Base-by-base conservation (phyloP, 2,888 invertebrate species). In the Epinotia ramella region DNA sequence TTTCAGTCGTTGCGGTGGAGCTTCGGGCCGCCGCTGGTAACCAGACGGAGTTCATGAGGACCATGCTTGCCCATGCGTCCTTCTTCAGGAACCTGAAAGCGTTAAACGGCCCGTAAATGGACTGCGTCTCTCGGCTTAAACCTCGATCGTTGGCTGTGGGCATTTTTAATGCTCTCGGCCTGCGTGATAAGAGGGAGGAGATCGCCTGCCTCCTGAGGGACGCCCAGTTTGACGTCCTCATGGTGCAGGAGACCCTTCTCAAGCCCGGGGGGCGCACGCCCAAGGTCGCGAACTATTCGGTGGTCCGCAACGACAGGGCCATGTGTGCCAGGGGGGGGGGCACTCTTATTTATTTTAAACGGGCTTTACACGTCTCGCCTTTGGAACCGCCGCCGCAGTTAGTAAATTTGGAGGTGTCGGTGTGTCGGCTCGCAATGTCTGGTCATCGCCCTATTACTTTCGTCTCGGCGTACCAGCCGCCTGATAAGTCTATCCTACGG, bases 101-200 rank as follows among this genome's bases (percentile, higher is more conserved):
- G 0, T 5, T 49, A 0, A 4, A 0, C 0, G 16, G 16, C 49
- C 49, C 49, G 49, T 49, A 49, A 49, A 16, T n/a, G 49, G 49
- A 49, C 4, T 49, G 3, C 5, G 16, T 4, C 4, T 49, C 49
- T 0, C 16, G 49, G 4, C 12, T 46, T 0, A 49, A 49, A 3
- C 49, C 49, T 16, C 16, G 49, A 3, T 49, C 49, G 0, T 16
- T 49, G 4, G 3, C 5, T 49, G 49, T 67, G 0, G 56, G 56
- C 3, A 28, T 67, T 2, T 57, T 68, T 5, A 57, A 68, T 6
- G 56, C 18, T 0, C 13, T 56, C 56, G 69, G 75, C 7, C 12
- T 77, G 2, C 2, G 12, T 0, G 7, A 33, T 0, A 75, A 78
- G 53, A 57, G 57, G 2, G 57, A 57, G 20, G 76, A 77, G 62